phyloP scores from a whole-genome alignment of 1,140 invertebrate genomes.

The Lordiphosa clarofinis region DNA sequence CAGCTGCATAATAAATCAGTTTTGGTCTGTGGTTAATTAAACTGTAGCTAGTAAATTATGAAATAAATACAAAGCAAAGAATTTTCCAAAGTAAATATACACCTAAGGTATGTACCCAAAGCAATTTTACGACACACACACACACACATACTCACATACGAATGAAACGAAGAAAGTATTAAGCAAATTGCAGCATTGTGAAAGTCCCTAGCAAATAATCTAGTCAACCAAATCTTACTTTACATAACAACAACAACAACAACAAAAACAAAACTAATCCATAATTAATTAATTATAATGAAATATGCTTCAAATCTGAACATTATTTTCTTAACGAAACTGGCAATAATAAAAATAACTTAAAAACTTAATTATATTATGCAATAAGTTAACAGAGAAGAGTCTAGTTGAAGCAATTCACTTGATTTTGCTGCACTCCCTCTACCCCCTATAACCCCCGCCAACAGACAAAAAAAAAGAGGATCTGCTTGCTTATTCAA shows the following conservation, averaged over 20 bases:
- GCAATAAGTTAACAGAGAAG: conserved; percentile 34
- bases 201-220: conserved; percentile 43
- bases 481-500: too few relatives aligned
- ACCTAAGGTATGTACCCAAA: conserved; percentile 13
- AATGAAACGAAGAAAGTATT: conserved; percentile 60
- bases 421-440: too few relatives aligned
- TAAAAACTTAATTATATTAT: conserved; percentile 32
- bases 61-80: conserved; percentile 18
- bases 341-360: conserved; percentile 67
- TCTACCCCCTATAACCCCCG: too few relatives aligned
- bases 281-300: conserved; percentile 20
- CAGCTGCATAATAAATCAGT: conserved; percentile 8
- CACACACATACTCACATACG: conserved; percentile 7
- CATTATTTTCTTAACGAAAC: conserved; percentile 73
- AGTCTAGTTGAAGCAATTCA: conserved; percentile 8
- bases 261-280: neutral
- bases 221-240: conserved; percentile 71
- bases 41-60: conserved; percentile 53
- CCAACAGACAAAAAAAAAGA: too few relatives aligned
- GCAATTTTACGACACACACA: conserved; percentile 6
- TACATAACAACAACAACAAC: conserved; percentile 29
- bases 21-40: conserved; percentile 51
- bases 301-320: conserved; percentile 38
- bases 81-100: conserved; percentile 1
- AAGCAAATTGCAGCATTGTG: conserved; percentile 30